Conservation (phyloP, 2,113 vertebrate species). For the Oncorhynchus keta region DNA sequence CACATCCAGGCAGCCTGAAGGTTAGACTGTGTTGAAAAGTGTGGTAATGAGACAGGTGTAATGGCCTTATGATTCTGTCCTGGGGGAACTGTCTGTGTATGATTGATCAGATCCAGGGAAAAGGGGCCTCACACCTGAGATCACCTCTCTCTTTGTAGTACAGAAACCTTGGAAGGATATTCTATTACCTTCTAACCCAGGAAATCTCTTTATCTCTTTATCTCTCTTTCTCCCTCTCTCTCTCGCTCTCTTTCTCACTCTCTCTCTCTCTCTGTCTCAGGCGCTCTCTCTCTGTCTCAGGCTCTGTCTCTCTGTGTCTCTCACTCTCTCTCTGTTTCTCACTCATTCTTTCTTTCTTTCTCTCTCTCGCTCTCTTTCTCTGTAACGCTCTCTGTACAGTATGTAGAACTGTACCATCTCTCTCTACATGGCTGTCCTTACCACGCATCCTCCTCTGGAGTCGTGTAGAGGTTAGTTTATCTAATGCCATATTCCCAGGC, state of each 20-base stretch:
- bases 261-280: no score
- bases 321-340: no score
- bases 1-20: not conserved
- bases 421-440: not conserved
- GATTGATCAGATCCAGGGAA: conserved; percentile 44
- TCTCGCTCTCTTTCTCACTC: no score
- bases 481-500: conserved; percentile 8
- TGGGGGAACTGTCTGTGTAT: conserved; percentile 15
- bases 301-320: no score
- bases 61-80: conserved; percentile 26
- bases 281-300: no score
- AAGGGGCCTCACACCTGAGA: conserved; percentile 35
- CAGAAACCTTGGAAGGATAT: conserved; percentile 15
- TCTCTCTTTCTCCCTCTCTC: no score
- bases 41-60: conserved; percentile 16
- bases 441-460: not conserved
- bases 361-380: not conserved
- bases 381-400: not conserved
- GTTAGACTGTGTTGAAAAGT: not conserved
- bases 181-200: conserved; percentile 29
- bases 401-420: not conserved
- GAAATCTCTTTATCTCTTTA: not conserved
- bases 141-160: conserved; percentile 38
- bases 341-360: no score
- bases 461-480: conserved; percentile 22